Base-by-base conservation (phyloP, 2,797 vertebrate genomes). In the Macroramphosus scolopax region DNA sequence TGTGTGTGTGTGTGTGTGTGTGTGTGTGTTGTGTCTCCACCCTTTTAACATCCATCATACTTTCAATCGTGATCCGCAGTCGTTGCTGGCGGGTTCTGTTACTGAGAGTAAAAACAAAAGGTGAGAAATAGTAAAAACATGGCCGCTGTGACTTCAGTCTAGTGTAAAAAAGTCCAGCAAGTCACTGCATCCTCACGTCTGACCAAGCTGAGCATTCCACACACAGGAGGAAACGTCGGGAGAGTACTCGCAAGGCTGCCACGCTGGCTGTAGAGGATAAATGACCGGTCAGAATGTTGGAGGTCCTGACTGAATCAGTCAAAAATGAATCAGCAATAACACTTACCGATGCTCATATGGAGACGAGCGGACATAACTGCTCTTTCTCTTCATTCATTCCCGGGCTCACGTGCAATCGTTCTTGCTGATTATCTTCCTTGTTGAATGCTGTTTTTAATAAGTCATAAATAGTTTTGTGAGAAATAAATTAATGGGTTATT, bases 361-460 rank as follows among this genome's bases (percentile, higher is more conserved):
- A 81, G 77, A 59, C 52, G 56, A 68, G 89, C 82, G 84, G 84
- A 85, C 75, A 85, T 67, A 35, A 8, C 60, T 65, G 48, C 36
- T 54, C 58, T 45, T 56, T 52, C 42, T 88, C 82, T 39, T 84
- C 83, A 79, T 83, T 82, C 89, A 82, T 91, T 89, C 87, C 88
- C 88, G 92, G 92, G 93, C 91, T 93, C 88, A 92, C 63, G 93
- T 97, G 94, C 94, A 97, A 95, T 96, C 85, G 78, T 85, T 91
- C 75, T 85, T 63, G 53, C 69, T 66, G 63, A 72, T 78, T 65
- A 75, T 64, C 53, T 58, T 77, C 51, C 37, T 30, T 18, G 10
- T 60, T 56, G 13, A 44, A 43, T 51, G 34, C 17, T 55, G 20
- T 89, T 77, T 82, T 71, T 32, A 57, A 63, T 67, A 16, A 8